These are phyloP conservation scores for Pyrocoelia pectoralis DNA, from an alignment of 2,888 invertebrate species.

Conservation along the genomic window DNA sequence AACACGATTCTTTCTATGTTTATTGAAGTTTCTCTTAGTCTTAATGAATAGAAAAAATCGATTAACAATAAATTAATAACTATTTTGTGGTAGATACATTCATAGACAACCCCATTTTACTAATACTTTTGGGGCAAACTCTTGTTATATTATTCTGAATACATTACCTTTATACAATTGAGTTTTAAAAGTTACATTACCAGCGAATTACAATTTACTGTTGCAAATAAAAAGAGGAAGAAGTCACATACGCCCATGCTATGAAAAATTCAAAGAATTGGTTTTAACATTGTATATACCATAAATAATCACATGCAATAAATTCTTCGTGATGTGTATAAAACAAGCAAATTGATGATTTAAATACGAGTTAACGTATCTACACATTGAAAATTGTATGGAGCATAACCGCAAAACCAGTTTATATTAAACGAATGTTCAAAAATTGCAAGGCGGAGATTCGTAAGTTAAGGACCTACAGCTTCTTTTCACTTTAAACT, in stretches of 20 bases:
- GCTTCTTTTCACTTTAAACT: conserved; percentile 9
- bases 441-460: conserved; percentile 1
- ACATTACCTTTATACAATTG: too few relatives aligned
- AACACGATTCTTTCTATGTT: too few relatives aligned
- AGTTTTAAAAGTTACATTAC: too few relatives aligned
- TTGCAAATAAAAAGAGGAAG: background rate
- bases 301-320: background rate
- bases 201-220: too few relatives aligned
- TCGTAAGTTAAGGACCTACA: background rate
- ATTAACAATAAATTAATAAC: too few relatives aligned
- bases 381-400: conserved; percentile 1
- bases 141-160: too few relatives aligned
- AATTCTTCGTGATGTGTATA: background rate
- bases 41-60: too few relatives aligned
- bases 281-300: background rate
- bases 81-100: too few relatives aligned
- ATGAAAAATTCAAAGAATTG: background rate
- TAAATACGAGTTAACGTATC: background rate
- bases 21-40: too few relatives aligned
- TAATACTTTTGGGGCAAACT: too few relatives aligned
- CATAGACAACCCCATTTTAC: too few relatives aligned
- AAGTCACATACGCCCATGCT: background rate
- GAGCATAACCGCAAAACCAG: conserved; percentile 3
- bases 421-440: background rate
- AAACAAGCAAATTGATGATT: background rate